Base-by-base conservation (phyloP, 2,113 vertebrate species). In the Thermophis baileyi region DNA sequence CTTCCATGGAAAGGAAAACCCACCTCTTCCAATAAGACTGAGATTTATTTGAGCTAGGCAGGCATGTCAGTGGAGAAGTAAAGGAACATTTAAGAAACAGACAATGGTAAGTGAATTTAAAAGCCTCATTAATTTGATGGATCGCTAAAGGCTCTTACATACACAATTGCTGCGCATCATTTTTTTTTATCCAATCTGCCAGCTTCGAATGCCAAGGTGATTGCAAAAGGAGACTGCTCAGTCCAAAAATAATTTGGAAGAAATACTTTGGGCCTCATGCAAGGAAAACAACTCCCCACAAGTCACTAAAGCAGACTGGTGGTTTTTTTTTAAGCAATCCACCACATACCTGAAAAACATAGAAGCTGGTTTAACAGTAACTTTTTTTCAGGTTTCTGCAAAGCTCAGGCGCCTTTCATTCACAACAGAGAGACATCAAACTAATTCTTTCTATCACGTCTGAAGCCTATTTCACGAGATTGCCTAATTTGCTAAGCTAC, bases 1-100 rank as follows among this genome's bases (percentile, higher is more conserved):
- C 50, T 81, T 91, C 87, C 12, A 74, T 10, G 49, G 90, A 27
- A 93, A 22, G 53, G 46, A 92, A 95, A 91, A 91, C 0, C 3
- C 11, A n/a, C 90, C 69, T 81, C 27, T 86, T 40, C 93, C 74
- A 87, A 85, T 6, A 57, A 91, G 92, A 60, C 1, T 18, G 53
- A 35, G 50, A 44, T 74, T 44, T 18, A 1, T 35, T 44, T 0
- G 0, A 94, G 44, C 54, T 4, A 94, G n/a, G 8, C 22, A 27
- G 90, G 1, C 22, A 91, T 92, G 4, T 14, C 54, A 7, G 44
- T 0, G 81, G 30, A n/a, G 53, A 89, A 47, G 89, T 4, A 54
- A 9, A 94, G 27, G 9, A 94, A 35, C 54, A 94, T 63, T 88
- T 81, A 81, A 49, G 85, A 94, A 10, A 91, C 22, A 53, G 93